Percentiles rank a stretch among this genome's conserved stretches.
Conservation (phyloP, 2,113 vertebrate species). For the Actinemys pallida region DNA sequence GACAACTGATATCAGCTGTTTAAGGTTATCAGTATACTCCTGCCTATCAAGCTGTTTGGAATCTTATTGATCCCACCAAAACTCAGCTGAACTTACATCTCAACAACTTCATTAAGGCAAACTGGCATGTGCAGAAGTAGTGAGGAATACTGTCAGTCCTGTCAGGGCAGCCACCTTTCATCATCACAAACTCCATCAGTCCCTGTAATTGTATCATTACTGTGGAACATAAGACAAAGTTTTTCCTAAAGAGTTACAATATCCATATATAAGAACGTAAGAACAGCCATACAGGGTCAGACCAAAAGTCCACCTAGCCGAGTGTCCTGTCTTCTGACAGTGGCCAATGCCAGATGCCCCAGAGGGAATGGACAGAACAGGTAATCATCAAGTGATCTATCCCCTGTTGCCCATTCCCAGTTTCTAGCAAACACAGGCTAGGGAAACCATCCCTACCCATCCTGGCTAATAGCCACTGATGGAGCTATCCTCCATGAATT, state of each 20-base stretch:
- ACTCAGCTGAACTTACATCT: neutral
- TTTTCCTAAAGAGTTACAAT: neutral
- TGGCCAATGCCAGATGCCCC: too few relatives aligned
- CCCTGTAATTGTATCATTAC: conserved; percentile 10
- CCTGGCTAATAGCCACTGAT: too few relatives aligned
- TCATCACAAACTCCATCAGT: neutral
- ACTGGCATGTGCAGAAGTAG: conserved; percentile 25
- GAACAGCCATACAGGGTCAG: too few relatives aligned
- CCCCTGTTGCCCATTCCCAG: too few relatives aligned
- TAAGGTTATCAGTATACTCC: neutral
- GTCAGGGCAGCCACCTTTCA: neutral
- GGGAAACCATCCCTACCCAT: too few relatives aligned
- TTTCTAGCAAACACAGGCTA: too few relatives aligned
- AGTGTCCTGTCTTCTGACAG: too few relatives aligned
- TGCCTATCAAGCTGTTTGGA: neutral
- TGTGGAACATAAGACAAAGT: neutral
- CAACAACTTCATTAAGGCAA: neutral
- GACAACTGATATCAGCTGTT: neutral
- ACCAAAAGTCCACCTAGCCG: too few relatives aligned
- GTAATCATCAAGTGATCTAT: too few relatives aligned
- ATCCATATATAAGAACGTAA: neutral
- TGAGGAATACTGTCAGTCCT: neutral
- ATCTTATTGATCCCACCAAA: neutral
- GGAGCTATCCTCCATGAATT: too few relatives aligned
- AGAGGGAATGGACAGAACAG: too few relatives aligned